Conservation (phyloP, 2,797 vertebrate genomes). For the Echeneis naucrates region DNA sequence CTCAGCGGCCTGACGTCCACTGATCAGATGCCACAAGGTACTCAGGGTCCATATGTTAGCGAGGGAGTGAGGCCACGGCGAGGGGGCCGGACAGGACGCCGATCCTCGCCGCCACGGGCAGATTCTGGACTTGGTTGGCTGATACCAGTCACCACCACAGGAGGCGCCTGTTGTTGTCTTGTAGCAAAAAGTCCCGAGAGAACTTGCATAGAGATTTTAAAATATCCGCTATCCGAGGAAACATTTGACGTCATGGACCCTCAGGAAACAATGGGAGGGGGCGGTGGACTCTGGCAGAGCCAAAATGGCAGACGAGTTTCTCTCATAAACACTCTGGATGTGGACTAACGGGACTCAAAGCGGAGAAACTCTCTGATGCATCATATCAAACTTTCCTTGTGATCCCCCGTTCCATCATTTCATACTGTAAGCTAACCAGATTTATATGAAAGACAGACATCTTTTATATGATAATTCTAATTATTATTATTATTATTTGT, state of each 20-base stretch:
- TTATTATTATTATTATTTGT: slow-evolving; percentile 74
- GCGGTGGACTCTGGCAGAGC: slow-evolving; percentile 67
- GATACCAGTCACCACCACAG: slow-evolving; percentile 23
- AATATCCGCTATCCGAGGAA: slow-evolving; percentile 3
- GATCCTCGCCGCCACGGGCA: background rate
- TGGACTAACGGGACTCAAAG: slow-evolving; percentile 30
- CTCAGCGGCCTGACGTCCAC: slow-evolving; percentile 18
- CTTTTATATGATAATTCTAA: slow-evolving; percentile 79
- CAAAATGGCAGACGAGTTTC: slow-evolving; percentile 33
- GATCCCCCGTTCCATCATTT: slow-evolving; percentile 58
- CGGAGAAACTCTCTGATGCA: slow-evolving; percentile 35
- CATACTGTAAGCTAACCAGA: slow-evolving; percentile 82
- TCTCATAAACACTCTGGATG: slow-evolving; percentile 31
- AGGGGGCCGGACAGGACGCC: slow-evolving; percentile 2
- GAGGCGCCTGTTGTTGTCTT: slow-evolving; percentile 4
- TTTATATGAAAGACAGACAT: slow-evolving; percentile 79
- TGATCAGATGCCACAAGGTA: slow-evolving; percentile 40
- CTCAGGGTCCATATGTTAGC: slow-evolving; percentile 57
- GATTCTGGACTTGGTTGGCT: slow-evolving; percentile 11
- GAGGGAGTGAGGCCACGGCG: slow-evolving; percentile 6
- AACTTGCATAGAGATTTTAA: slow-evolving; percentile 42
- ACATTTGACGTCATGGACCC: slow-evolving; percentile 30
- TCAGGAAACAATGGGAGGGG: slow-evolving; percentile 35
- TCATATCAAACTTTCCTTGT: slow-evolving; percentile 42
- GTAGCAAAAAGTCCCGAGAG: slow-evolving; percentile 25